These are phyloP conservation scores for Paraplagusia blochii DNA, from an alignment of 2,113 vertebrate species.

Conservation along the genomic window DNA sequence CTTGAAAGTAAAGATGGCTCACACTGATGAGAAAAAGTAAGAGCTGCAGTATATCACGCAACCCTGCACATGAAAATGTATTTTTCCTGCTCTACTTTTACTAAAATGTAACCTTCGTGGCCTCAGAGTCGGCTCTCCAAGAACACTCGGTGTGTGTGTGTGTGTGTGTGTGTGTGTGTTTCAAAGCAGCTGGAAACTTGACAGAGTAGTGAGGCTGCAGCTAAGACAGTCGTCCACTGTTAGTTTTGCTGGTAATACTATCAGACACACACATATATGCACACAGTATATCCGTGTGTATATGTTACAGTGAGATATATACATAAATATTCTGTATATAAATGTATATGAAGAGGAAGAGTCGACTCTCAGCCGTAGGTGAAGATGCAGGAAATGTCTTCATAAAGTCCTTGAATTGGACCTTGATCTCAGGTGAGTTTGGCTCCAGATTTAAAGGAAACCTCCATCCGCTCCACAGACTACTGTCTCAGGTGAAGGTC, in stretches of 20 bases:
- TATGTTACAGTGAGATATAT: slow-evolving; percentile 14
- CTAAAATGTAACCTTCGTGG: slow-evolving; percentile 4
- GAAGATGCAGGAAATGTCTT: no score
- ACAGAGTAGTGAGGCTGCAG: slow-evolving; percentile 53
- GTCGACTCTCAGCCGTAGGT: no score
- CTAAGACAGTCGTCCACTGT: slow-evolving; percentile 65
- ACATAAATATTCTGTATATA: neutral
- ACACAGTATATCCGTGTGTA: slow-evolving; percentile 11
- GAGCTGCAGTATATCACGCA: slow-evolving; percentile 23
- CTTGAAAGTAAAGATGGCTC: slow-evolving; percentile 39
- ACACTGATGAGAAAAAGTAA: slow-evolving; percentile 20
- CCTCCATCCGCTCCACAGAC: no score
- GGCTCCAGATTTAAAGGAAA: no score
- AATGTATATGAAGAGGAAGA: no score
- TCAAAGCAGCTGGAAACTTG: slow-evolving; percentile 67
- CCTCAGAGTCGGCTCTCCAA: slow-evolving; percentile 20
- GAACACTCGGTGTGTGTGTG: slow-evolving; percentile 8
- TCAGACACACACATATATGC: slow-evolving; percentile 54
- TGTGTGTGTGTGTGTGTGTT: slow-evolving; percentile 23
- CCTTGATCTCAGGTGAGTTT: no score
- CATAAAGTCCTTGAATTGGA: no score
- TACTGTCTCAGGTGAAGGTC: neutral
- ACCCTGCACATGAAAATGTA: slow-evolving; percentile 17
- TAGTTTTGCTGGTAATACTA: slow-evolving; percentile 80
- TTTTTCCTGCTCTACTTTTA: slow-evolving; percentile 26